Evolutionary conservation across 2,113 vertebrate species (phyloP).

Genomic region (Holacanthus passer): DNA sequence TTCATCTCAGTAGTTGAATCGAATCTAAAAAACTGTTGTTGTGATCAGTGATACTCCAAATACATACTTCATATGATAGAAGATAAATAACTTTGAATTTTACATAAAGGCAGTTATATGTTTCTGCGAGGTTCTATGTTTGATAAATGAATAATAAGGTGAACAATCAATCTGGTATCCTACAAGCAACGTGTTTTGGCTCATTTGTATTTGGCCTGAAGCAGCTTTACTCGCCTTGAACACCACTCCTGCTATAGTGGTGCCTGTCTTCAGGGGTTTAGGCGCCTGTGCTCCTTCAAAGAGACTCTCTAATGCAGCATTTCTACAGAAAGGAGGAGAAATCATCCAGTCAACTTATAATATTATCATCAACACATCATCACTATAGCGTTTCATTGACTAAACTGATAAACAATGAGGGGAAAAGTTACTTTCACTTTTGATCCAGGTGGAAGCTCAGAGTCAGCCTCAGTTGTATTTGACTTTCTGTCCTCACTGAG

Average conservation of each 20-base stretch:
- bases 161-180: too few relatives aligned
- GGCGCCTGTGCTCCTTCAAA: constrained; percentile 58
- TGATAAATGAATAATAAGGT: too few relatives aligned
- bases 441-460: neutral
- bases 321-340: constrained; percentile 59
- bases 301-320: constrained; percentile 68
- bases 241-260: constrained; percentile 83
- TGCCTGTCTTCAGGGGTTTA: constrained; percentile 82
- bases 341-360: neutral
- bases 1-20: too few relatives aligned
- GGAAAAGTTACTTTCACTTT: constrained; percentile 78
- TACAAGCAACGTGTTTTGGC: neutral
- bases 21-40: too few relatives aligned
- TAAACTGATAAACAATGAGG: neutral
- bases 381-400: neutral
- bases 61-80: too few relatives aligned
- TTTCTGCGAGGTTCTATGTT: too few relatives aligned
- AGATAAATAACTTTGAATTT: neutral
- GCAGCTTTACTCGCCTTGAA: constrained; percentile 74
- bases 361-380: neutral
- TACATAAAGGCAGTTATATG: too few relatives aligned
- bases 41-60: too few relatives aligned
- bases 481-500: accelerated
- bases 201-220: neutral
- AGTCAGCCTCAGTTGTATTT: accelerated